A percentile compares a stretch with the other conserved stretches of the same genome.
phyloP scores from a whole-genome alignment of 2,113 vertebrate species.

The Clarias magur region DNA sequence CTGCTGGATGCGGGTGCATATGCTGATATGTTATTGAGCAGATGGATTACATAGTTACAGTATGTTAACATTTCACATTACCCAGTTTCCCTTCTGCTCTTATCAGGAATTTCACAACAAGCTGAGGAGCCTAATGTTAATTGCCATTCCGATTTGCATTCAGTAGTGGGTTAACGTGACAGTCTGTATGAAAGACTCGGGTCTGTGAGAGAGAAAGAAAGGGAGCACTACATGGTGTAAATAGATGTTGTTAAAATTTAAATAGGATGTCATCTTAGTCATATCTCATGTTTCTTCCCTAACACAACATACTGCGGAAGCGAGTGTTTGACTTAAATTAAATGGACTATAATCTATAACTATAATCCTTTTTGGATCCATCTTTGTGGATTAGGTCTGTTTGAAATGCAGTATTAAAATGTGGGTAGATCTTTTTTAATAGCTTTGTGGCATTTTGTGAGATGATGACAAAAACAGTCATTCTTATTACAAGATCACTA shows the following conservation, averaged over 20 bases:
- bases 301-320: neutral
- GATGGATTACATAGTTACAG: neutral
- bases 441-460: too few species aligned
- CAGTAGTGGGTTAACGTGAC: neutral
- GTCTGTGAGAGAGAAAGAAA: neutral
- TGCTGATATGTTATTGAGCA: constrained; percentile 36
- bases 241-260: constrained; percentile 36
- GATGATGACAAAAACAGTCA: too few species aligned
- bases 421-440: too few species aligned
- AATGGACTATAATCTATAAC: neutral
- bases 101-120: constrained; percentile 30
- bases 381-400: neutral
- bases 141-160: neutral
- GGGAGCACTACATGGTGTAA: neutral
- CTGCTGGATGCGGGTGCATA: constrained; percentile 51
- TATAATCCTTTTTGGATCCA: neutral
- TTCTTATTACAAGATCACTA: too few species aligned
- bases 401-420: neutral
- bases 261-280: constrained; percentile 54
- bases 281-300: constrained; percentile 29
- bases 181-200: neutral
- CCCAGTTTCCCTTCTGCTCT: neutral
- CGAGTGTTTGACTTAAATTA: neutral
- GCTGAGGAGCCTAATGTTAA: neutral
- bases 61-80: neutral